phyloP scores from a whole-genome alignment of 2,888 invertebrate genomes.

The Crepidodera aurea region DNA sequence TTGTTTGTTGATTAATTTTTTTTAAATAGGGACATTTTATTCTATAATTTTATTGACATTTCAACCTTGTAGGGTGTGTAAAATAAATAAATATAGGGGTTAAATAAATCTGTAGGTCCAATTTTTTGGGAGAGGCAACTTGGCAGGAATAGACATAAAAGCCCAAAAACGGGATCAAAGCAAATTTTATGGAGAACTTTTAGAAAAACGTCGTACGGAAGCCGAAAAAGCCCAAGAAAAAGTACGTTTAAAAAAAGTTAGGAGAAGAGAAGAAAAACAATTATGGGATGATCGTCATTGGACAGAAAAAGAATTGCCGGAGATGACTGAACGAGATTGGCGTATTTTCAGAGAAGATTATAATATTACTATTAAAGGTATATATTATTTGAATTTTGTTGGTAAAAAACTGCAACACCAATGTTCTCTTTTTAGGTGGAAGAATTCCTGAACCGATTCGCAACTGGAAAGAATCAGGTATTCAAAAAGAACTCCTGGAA shows the following conservation, averaged over 20 bases:
- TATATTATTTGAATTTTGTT: too few relatives aligned
- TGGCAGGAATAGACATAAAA: conserved; percentile 98
- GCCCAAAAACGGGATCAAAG: conserved; percentile 94
- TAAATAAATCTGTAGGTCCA: too few relatives aligned
- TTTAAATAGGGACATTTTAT: too few relatives aligned
- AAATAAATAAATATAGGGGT: too few relatives aligned
- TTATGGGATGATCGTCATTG: conserved; percentile 99
- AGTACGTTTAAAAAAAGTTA: conserved; percentile 88
- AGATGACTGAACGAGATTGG: conserved; percentile 99
- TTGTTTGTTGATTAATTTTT: too few relatives aligned
- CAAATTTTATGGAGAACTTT: conserved; percentile 94
- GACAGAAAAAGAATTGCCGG: conserved; percentile 91
- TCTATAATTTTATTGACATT: too few relatives aligned
- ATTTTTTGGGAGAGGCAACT: conserved; percentile 97
- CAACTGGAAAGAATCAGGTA: conserved; percentile 92
- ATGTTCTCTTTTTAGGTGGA: conserved; percentile 69
- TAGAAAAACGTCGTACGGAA: conserved; percentile 94
- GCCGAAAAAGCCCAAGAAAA: conserved; percentile 97
- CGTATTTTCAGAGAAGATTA: conserved; percentile 99
- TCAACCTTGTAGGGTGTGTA: too few relatives aligned
- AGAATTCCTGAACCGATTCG: conserved; percentile 96
- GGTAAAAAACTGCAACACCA: not conserved
- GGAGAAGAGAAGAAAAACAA: conserved; percentile 96
- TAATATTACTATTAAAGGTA: conserved; percentile 94
- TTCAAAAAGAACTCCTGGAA: conserved; percentile 89